A percentile compares a stretch with the other conserved stretches of the same genome.
Evolutionary conservation across 2,113 vertebrate genomes (phyloP).

Genomic region (Ciconia boyciana): DNA sequence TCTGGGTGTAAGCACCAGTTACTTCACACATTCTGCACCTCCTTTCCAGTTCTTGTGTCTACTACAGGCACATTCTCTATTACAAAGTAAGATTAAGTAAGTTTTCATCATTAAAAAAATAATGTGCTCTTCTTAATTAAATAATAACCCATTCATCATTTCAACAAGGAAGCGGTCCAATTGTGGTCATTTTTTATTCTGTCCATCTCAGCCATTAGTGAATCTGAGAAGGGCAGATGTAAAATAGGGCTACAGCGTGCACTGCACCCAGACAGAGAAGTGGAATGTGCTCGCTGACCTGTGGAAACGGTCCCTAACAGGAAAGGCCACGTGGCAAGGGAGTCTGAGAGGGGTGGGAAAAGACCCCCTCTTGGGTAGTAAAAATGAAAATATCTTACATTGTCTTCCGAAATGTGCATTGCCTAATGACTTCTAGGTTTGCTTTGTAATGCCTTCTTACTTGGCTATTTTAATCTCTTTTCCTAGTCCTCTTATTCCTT

Average conservation of each 20-base stretch:
- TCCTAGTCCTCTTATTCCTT: not conserved
- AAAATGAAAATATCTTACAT: not conserved
- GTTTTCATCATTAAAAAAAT: not conserved
- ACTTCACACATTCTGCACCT: not conserved
- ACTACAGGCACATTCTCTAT: not conserved
- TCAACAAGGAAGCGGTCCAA: not conserved
- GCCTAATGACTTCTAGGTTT: not conserved
- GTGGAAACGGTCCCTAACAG: not conserved
- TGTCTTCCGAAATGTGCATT: not conserved
- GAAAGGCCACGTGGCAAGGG: not conserved
- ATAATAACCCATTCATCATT: not conserved
- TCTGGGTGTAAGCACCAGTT: not conserved
- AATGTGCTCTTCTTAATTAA: not conserved
- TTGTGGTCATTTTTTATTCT: not conserved
- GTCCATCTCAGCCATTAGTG: not conserved
- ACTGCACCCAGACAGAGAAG: not conserved
- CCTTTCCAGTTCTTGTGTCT: not conserved
- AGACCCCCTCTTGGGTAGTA: not conserved
- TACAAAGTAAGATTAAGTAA: not conserved
- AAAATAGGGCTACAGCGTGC: not conserved
- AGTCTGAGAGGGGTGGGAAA: not conserved
- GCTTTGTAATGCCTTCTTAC: not conserved
- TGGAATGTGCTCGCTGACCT: not conserved
- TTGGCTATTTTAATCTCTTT: not conserved
- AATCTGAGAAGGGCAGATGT: not conserved